These are phyloP conservation scores for Latrodectus geometricus DNA, from an alignment of 1,140 invertebrate genomes.

Conservation along the genomic window DNA sequence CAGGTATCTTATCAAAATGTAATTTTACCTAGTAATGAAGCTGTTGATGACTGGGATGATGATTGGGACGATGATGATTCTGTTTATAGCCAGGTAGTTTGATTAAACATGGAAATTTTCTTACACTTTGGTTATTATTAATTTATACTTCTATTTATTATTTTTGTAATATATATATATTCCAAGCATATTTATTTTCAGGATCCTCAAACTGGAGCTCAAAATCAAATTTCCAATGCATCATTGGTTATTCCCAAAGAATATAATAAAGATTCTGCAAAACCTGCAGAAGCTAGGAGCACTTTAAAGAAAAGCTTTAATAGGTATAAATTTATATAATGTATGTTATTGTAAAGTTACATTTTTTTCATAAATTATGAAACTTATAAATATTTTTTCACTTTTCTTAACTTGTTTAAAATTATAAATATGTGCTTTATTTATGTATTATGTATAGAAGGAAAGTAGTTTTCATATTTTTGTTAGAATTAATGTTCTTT, in stretches of 20 bases:
- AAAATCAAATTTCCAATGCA: slow-evolving; percentile 37
- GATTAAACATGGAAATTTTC: too few species aligned
- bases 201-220: slow-evolving; percentile 19
- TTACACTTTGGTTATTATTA: too few species aligned
- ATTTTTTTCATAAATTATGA: background rate
- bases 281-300: slow-evolving; percentile 49
- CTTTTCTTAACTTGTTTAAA: background rate
- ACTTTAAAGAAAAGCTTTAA: slow-evolving; percentile 79
- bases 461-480: too few species aligned
- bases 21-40: slow-evolving; percentile 63
- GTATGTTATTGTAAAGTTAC: background rate
- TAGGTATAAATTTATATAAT: slow-evolving; percentile 37
- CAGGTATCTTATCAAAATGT: slow-evolving; percentile 24
- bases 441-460: too few species aligned
- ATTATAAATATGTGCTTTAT: background rate
- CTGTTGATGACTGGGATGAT: slow-evolving; percentile 81
- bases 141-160: too few species aligned
- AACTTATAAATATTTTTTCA: slow-evolving; percentile 7
- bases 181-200: background rate
- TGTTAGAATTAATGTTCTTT: too few species aligned
- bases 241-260: slow-evolving; percentile 21
- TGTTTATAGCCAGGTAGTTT: slow-evolving; percentile 46
- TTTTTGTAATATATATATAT: too few species aligned
- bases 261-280: slow-evolving; percentile 42
- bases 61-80: slow-evolving; percentile 78